Base-by-base conservation (phyloP, 2,888 invertebrate species). In the Scaptodrosophila latifasciaeformis region DNA sequence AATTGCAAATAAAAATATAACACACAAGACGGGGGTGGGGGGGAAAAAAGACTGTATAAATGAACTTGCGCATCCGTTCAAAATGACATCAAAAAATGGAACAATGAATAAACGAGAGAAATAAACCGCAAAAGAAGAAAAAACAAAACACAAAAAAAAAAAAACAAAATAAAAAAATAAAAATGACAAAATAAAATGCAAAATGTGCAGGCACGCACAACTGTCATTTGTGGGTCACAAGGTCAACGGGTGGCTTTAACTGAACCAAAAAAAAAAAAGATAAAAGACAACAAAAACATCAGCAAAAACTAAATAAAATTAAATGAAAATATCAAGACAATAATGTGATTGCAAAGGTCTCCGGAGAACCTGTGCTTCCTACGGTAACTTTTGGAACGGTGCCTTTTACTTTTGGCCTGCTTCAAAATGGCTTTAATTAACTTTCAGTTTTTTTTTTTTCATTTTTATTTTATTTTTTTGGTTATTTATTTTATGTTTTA, bases 201-300 rank as follows among this genome's bases (percentile, higher is more conserved):
- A 56, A 54, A 13, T 12, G 48, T 45, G 46, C 53, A 46, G 49
- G 43, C 30, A 42, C 31, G 50, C 57, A 17, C n/a, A 62, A 43
- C 37, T 65, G 50, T 42, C 18, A 43, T 47, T 70, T 74, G 60
- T 70, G 57, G 72, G 72, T 69, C 67, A 56, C 67, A 67, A 67
- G 67, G 70, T 72, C 65, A 40, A 17, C 9, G 3, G 37, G 17
- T 37, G 27, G 27, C 27, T 27, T 27, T 27, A 6, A 9, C 27
- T 9, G 2, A 54, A 42, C 52, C 55, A 49, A 50, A n/a, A n/a
- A n/a, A n/a, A n/a, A n/a, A n/a, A n/a, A n/a, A n/a, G n/a, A n/a
- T n/a, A n/a, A n/a, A n/a, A n/a, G n/a, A n/a, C n/a, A n/a, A n/a
- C n/a, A n/a, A n/a, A n/a, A n/a, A n/a, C n/a, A n/a, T n/a, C n/a